Evolutionary conservation across 1,140 invertebrate genomes (phyloP).

Genomic region (Brachionus manjavacas): DNA sequence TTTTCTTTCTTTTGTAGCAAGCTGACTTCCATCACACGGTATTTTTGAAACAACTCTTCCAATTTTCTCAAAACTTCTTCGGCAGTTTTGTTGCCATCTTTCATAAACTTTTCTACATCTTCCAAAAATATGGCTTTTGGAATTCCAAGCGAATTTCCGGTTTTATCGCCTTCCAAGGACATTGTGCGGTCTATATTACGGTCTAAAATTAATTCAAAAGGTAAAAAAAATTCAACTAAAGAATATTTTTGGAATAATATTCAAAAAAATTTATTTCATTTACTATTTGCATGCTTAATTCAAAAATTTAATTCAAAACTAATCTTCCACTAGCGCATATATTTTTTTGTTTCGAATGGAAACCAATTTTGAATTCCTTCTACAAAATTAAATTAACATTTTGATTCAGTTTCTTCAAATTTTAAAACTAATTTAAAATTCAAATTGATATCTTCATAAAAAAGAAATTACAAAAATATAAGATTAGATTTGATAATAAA

Average conservation of each 20-base stretch:
- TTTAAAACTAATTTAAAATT: neutral
- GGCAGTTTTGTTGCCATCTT: slow-evolving; percentile 9
- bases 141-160: slow-evolving; percentile 39
- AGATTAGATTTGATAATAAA: too few relatives aligned
- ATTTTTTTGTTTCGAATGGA: slow-evolving; percentile 33
- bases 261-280: neutral
- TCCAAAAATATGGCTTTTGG: slow-evolving; percentile 43
- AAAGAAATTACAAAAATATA: too few relatives aligned
- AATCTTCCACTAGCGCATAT: neutral
- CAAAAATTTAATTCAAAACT: neutral
- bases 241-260: neutral
- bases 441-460: too few relatives aligned
- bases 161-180: slow-evolving; percentile 22
- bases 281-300: neutral
- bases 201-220: neutral
- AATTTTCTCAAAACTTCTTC: slow-evolving; percentile 22
- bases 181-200: neutral
- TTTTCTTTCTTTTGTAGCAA: slow-evolving; percentile 31
- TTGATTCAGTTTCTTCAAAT: neutral
- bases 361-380: neutral
- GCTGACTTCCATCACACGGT: slow-evolving; percentile 35
- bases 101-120: slow-evolving; percentile 43
- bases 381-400: neutral
- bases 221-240: neutral
- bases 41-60: slow-evolving; percentile 38